Conservation (phyloP, 2,113 vertebrate genomes). For the Calonectris borealis region DNA sequence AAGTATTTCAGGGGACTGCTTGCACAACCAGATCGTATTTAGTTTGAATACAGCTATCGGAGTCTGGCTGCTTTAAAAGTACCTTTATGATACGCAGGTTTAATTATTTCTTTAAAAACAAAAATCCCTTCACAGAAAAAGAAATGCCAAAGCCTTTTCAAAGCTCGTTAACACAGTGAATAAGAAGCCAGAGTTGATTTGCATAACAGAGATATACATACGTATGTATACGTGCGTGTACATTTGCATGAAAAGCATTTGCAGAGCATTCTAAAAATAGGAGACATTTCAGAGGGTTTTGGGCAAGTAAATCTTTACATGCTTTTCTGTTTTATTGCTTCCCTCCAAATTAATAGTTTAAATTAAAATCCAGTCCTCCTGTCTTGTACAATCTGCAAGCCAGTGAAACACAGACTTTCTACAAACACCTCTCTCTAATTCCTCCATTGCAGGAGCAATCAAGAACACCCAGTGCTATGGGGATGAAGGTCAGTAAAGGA, state of each 20-base stretch:
- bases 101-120: slow-evolving; percentile 64
- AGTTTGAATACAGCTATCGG: not conserved
- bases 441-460: not conserved
- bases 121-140: slow-evolving; percentile 56
- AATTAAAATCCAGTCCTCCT: slow-evolving; percentile 57
- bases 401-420: slow-evolving; percentile 48
- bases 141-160: slow-evolving; percentile 73
- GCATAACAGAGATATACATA: slow-evolving; percentile 67
- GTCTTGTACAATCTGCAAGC: slow-evolving; percentile 37
- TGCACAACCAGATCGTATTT: not conserved
- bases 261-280: slow-evolving; percentile 76
- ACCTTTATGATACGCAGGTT: not conserved
- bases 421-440: slow-evolving; percentile 20
- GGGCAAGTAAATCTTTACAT: slow-evolving; percentile 61
- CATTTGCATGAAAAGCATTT: slow-evolving; percentile 73
- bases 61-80: not conserved
- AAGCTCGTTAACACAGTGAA: slow-evolving; percentile 73
- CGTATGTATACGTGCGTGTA: slow-evolving; percentile 38
- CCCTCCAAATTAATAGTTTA: slow-evolving; percentile 67
- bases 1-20: not conserved
- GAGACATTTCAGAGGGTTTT: slow-evolving; percentile 72
- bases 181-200: slow-evolving; percentile 75
- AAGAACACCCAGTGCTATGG: not conserved
- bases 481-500: not conserved
- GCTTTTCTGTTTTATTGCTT: slow-evolving; percentile 64